A percentile compares a stretch with the other conserved stretches of the same genome.
Conservation (phyloP, 2,888 invertebrate genomes). For the Pediacus dermestoides region DNA sequence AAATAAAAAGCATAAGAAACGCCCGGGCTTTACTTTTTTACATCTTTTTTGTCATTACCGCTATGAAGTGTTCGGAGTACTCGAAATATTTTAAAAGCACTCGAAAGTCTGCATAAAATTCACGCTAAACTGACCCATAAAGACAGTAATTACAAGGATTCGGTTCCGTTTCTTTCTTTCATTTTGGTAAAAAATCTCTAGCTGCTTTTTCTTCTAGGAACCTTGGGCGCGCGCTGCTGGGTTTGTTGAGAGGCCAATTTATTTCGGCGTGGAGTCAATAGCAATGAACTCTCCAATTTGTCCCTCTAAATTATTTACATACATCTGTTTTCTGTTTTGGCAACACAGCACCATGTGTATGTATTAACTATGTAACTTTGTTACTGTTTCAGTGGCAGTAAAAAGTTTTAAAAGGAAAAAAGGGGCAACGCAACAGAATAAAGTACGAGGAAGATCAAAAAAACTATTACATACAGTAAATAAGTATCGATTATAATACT, state of each 20-base stretch:
- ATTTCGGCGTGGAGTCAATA: constrained; percentile 25
- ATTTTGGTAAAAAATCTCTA: constrained; percentile 22
- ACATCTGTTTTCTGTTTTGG: too few relatives aligned
- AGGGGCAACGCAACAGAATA: too few relatives aligned
- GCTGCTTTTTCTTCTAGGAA: constrained; percentile 19
- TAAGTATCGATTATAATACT: too few relatives aligned
- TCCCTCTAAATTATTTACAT: too few relatives aligned
- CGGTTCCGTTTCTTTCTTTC: constrained; percentile 17
- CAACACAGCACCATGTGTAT: too few relatives aligned
- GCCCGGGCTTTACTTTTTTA: constrained; percentile 22
- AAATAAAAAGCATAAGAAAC: constrained; percentile 8
- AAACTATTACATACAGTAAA: too few relatives aligned
- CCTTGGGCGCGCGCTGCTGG: too few relatives aligned
- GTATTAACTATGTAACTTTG: too few relatives aligned
- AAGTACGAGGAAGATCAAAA: too few relatives aligned
- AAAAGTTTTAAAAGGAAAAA: too few relatives aligned
- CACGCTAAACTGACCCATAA: constrained; percentile 34
- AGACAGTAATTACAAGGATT: constrained; percentile 24
- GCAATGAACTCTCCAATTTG: too few relatives aligned
- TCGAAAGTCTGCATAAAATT: constrained; percentile 36
- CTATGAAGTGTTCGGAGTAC: constrained; percentile 36
- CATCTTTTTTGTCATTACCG: constrained; percentile 40
- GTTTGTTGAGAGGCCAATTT: constrained; percentile 24
- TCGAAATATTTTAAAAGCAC: constrained; percentile 45
- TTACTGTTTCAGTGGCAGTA: too few relatives aligned